Base-by-base conservation (phyloP, 2,888 invertebrate genomes). In the Drosophila paranaensis region DNA sequence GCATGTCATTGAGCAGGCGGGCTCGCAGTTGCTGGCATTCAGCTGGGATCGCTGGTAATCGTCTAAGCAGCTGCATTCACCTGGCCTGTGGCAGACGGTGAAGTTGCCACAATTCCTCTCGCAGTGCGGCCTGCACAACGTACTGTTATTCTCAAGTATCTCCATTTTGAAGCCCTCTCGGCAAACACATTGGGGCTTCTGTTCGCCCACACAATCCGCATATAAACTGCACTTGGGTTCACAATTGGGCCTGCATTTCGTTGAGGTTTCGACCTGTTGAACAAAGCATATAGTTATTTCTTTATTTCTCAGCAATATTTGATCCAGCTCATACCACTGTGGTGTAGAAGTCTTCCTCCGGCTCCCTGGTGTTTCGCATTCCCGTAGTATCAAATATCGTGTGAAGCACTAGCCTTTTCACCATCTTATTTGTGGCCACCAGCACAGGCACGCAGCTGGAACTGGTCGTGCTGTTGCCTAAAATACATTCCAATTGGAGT, bases 51-150 rank as follows among this genome's bases (percentile, higher is more conserved):
- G 42, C 53, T 45, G 57, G 91, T 93, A 96, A 0, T 96, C 96
- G 0, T 93, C 91, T 71, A 95, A 94, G 80, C 96, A 96, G 45
- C 95, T 93, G 83, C 96, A 96, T 79, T 94, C 93, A 88, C 95
- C 95, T 0, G 96, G 96, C 0, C 94, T 94, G 0, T 95, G 94
- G 77, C 96, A 96, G 3, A 93, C 92, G 0, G 93, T 92, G 77
- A 74, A 8, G 0, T 85, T 82, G 3, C 66, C 68, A 51, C 91
- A 91, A 0, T 61, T 70, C 64, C 13, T n/a, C 3, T 48, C 39
- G 64, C 92, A 93, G 0, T 78, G 35, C 0, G 91, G 91, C 6
- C 71, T 48, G 43, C 76, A 76, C 1, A 11, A 30, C 9, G 30
- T 9, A 2, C 0, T 6, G 0, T 2, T 11, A 3, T 2, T 11